These are phyloP conservation scores for Botia almorhae DNA, from an alignment of 2,797 vertebrate genomes.

Conservation along the genomic window DNA sequence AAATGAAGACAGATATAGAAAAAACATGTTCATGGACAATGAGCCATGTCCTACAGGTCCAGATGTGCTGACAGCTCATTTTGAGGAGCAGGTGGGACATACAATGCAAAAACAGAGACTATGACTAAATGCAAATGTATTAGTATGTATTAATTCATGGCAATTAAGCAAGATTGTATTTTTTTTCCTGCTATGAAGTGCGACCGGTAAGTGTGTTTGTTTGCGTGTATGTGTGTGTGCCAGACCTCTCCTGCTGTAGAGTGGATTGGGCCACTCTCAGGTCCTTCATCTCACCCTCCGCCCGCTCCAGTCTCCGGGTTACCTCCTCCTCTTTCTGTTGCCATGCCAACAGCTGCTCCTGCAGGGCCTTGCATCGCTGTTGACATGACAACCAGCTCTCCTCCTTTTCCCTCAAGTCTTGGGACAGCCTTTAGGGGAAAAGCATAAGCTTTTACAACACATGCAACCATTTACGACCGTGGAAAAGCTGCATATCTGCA, in stretches of 20 bases:
- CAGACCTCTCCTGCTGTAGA: constrained; percentile 83
- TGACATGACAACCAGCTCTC: constrained; percentile 82
- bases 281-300: constrained; percentile 78
- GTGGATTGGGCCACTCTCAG: constrained; percentile 72
- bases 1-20: constrained; percentile 38
- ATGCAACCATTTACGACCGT: constrained; percentile 19
- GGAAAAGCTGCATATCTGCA: constrained; percentile 26
- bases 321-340: constrained; percentile 79
- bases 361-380: constrained; percentile 77
- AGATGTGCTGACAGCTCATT: background rate
- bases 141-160: background rate
- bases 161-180: background rate
- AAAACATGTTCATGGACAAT: constrained; percentile 20
- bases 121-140: constrained; percentile 5
- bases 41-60: constrained; percentile 31
- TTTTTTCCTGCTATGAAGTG: constrained; percentile 26
- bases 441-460: constrained; percentile 50
- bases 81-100: constrained; percentile 26
- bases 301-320: constrained; percentile 70
- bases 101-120: background rate
- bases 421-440: constrained; percentile 76
- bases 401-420: constrained; percentile 83
- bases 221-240: constrained; percentile 12
- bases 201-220: constrained; percentile 1
- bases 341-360: constrained; percentile 82